These are phyloP conservation scores for Pseudois nayaur DNA, from an alignment of 2,113 vertebrate species.

Conservation along the genomic window DNA sequence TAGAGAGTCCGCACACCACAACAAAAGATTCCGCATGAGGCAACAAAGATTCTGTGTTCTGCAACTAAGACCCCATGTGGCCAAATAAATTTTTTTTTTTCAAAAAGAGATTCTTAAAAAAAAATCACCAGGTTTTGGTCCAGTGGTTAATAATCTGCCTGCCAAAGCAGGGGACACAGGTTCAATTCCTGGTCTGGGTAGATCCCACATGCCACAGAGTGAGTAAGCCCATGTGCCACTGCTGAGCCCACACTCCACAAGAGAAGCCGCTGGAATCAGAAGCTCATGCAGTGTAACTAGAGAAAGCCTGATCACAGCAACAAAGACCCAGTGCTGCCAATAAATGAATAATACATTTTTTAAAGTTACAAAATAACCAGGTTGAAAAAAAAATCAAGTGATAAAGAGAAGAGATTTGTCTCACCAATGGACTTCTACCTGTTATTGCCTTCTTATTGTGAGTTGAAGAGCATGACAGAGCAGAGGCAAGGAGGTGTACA, in stretches of 20 bases:
- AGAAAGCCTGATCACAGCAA: not conserved
- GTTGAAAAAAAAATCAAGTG: not conserved
- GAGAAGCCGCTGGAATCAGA: not conserved
- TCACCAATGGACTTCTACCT: not conserved
- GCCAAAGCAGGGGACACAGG: not conserved
- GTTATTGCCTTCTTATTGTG: not conserved
- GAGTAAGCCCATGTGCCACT: not conserved
- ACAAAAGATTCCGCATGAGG: not conserved
- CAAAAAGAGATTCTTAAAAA: not conserved
- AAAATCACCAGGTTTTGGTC: not conserved
- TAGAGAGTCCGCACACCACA: not conserved
- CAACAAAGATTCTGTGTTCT: not conserved
- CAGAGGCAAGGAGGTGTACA: slow-evolving; percentile 74
- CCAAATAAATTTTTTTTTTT: not conserved
- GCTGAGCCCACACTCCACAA: not conserved
- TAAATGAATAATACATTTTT: not conserved
- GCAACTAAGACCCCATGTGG: not conserved
- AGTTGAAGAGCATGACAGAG: slow-evolving; percentile 51
- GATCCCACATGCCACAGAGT: not conserved
- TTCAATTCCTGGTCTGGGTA: not conserved
- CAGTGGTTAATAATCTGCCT: not conserved
- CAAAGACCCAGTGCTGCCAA: not conserved
- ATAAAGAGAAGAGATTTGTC: not conserved
- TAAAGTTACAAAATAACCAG: not conserved
- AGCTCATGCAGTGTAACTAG: not conserved